phyloP scores from a whole-genome alignment of 2,888 invertebrate genomes.

The Penaeus monodon region DNA sequence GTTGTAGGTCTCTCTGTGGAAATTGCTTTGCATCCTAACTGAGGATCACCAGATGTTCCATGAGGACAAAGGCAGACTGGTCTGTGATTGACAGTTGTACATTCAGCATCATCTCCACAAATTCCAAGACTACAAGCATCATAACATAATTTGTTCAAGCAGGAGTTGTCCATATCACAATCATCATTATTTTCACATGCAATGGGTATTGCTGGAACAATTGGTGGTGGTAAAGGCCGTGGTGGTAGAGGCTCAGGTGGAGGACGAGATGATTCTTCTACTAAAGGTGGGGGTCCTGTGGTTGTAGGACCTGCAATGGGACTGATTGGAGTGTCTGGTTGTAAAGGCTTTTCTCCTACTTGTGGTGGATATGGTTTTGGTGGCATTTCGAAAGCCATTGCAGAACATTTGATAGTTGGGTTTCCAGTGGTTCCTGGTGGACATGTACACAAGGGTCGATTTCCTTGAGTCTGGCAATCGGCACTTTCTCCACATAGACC shows the following conservation, averaged over 20 bases:
- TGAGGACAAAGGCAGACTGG: slow-evolving; percentile 68
- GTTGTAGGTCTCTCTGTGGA: slow-evolving; percentile 38
- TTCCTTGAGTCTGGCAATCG: slow-evolving; percentile 76
- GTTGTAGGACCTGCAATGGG: slow-evolving; percentile 35
- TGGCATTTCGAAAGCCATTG: slow-evolving; percentile 45
- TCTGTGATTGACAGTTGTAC: slow-evolving; percentile 67
- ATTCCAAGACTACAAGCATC: slow-evolving; percentile 61
- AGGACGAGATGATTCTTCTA: slow-evolving; percentile 38
- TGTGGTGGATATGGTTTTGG: slow-evolving; percentile 17
- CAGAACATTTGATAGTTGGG: slow-evolving; percentile 63
- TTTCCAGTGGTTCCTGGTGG: slow-evolving; percentile 64
- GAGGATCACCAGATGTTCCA: slow-evolving; percentile 67
- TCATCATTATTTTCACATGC: slow-evolving; percentile 62
- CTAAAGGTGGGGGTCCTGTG: slow-evolving; percentile 24
- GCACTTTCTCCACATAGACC: slow-evolving; percentile 85
- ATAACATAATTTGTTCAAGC: slow-evolving; percentile 49
- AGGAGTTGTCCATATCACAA: slow-evolving; percentile 56
- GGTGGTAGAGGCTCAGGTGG: slow-evolving; percentile 24
- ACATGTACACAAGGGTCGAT: slow-evolving; percentile 68
- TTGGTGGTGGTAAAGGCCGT: slow-evolving; percentile 40
- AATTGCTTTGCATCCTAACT: slow-evolving; percentile 51
- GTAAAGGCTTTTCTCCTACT: slow-evolving; percentile 19
- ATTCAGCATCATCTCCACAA: slow-evolving; percentile 68
- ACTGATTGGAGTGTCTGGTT: slow-evolving; percentile 9
- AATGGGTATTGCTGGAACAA: slow-evolving; percentile 42